These are phyloP conservation scores for Oeneis ivallda DNA, from an alignment of 2,888 invertebrate species.

Conservation along the genomic window DNA sequence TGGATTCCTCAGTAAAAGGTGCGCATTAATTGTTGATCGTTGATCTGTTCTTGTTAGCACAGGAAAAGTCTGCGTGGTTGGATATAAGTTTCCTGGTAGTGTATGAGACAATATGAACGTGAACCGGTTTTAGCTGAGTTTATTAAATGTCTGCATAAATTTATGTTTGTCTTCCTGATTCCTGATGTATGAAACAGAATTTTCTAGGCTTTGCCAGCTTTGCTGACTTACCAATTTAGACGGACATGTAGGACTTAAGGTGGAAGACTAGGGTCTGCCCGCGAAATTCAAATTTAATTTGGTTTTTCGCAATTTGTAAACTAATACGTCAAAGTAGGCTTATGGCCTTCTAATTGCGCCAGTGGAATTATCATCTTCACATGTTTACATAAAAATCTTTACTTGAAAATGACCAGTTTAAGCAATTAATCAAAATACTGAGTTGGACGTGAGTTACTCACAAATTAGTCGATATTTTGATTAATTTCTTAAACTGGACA, in stretches of 20 bases:
- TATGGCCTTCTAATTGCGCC: too few relatives aligned
- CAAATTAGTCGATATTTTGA: too few relatives aligned
- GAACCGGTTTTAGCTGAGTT: slow-evolving; percentile 74
- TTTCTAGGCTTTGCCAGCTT: neutral
- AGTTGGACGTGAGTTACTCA: too few relatives aligned
- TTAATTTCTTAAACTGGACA: too few relatives aligned
- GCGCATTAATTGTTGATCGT: slow-evolving; percentile 8
- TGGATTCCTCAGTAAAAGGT: slow-evolving; percentile 23
- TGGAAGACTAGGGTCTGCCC: too few relatives aligned
- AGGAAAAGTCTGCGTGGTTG: slow-evolving; percentile 72
- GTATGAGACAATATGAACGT: slow-evolving; percentile 69
- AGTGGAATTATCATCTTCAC: too few relatives aligned
- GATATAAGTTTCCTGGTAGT: slow-evolving; percentile 73
- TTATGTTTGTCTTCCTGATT: slow-evolving; percentile 16
- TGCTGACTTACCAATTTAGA: neutral
- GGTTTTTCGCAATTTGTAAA: too few relatives aligned
- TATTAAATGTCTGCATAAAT: slow-evolving; percentile 45
- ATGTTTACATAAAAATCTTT: too few relatives aligned
- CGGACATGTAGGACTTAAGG: neutral
- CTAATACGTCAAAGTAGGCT: too few relatives aligned
- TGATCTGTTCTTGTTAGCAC: slow-evolving; percentile 41
- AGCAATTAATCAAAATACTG: too few relatives aligned
- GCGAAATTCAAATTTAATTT: too few relatives aligned
- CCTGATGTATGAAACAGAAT: neutral
- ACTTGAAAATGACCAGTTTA: too few relatives aligned